A percentile compares a stretch with the other conserved stretches of the same genome.
Evolutionary conservation across 2,113 vertebrate genomes (phyloP).

Genomic region (Macquaria australasica): DNA sequence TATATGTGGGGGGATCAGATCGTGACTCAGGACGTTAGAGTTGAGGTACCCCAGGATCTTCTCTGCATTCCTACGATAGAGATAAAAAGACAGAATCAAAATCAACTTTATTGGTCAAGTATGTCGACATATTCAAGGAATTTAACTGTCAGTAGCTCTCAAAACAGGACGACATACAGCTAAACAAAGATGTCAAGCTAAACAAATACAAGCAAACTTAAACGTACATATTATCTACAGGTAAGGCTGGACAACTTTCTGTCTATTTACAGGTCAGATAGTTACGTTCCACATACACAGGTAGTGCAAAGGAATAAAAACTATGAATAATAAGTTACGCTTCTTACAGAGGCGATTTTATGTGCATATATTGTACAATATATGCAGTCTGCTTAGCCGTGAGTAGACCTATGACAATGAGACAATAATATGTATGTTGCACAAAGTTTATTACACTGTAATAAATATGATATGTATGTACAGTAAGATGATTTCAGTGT

Average conservation of each 20-base stretch:
- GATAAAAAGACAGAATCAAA: neutral
- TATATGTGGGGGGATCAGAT: conserved; percentile 95
- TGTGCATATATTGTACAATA: neutral
- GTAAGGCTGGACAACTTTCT: too few relatives aligned
- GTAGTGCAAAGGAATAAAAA: neutral
- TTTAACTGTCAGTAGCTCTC: neutral
- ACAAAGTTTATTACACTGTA: too few relatives aligned
- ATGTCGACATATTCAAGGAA: neutral
- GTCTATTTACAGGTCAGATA: too few relatives aligned
- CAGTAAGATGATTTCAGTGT: too few relatives aligned
- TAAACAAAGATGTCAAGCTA: neutral
- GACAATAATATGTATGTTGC: too few relatives aligned
- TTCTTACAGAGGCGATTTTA: neutral
- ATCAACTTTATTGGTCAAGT: neutral
- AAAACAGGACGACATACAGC: neutral
- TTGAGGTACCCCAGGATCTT: conserved; percentile 96
- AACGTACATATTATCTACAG: neutral
- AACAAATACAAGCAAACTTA: neutral
- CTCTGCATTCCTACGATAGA: conserved; percentile 89
- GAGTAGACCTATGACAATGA: too few relatives aligned
- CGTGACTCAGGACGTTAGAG: conserved; percentile 90
- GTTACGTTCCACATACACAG: neutral
- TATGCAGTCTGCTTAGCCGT: neutral
- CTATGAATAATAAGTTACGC: neutral
- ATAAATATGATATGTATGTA: too few relatives aligned